Conservation (phyloP, 2,113 vertebrate genomes). For the Loxodonta africana region DNA sequence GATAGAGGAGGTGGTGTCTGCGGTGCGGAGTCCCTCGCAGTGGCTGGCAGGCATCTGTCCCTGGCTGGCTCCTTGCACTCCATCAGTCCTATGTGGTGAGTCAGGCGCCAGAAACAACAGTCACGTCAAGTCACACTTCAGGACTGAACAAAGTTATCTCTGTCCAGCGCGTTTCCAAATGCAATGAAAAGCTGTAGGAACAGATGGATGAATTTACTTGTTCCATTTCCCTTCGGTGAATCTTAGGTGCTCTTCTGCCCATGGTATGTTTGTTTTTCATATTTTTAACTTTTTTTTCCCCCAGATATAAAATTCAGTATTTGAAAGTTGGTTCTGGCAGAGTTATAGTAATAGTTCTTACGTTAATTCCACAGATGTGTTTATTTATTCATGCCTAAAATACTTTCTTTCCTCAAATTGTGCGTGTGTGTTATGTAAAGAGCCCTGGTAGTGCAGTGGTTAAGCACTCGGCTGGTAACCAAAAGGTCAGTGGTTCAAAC, state of each 20-base stretch:
- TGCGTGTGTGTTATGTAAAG: neutral
- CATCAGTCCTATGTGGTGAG: conserved; percentile 37
- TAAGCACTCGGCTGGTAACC: neutral
- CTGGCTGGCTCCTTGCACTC: conserved; percentile 71
- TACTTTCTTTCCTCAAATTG: conserved; percentile 61
- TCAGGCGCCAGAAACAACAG: conserved; percentile 83
- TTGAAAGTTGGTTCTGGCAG: conserved; percentile 81
- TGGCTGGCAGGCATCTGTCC: conserved; percentile 62
- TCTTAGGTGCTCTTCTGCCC: conserved; percentile 63
- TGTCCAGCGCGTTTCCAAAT: conserved; percentile 74
- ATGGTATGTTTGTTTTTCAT: conserved; percentile 60
- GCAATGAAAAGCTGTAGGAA: conserved; percentile 33
- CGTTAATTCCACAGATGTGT: conserved; percentile 75
- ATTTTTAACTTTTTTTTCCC: neutral
- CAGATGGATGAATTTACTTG: conserved; percentile 69
- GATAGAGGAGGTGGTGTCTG: neutral
- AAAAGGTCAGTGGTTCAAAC: neutral
- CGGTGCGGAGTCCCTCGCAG: neutral
- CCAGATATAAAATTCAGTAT: conserved; percentile 70
- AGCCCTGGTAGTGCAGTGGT: neutral
- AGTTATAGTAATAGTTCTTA: conserved; percentile 68
- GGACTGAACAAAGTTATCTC: conserved; percentile 81
- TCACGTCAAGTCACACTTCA: conserved; percentile 77
- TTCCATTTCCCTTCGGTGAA: conserved; percentile 69
- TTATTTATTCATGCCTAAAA: conserved; percentile 70